Evolutionary conservation across 1,140 invertebrate species (phyloP).

Genomic region (Berghia stephanieae): DNA sequence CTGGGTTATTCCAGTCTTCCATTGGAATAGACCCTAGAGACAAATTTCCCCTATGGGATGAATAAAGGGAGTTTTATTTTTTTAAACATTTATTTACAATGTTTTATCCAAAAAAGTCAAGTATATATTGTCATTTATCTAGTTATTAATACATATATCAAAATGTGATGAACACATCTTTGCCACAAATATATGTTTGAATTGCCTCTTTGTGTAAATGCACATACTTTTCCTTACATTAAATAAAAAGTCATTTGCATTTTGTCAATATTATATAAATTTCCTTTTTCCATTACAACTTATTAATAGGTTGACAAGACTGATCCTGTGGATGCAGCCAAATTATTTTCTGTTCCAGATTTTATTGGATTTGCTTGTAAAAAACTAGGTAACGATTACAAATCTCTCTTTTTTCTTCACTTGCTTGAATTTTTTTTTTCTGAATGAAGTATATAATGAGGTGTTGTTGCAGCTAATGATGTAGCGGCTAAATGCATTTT

Average conservation of each 20-base stretch:
- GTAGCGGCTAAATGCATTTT: too few relatives aligned
- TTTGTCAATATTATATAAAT: too few relatives aligned
- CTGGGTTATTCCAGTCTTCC: too few relatives aligned
- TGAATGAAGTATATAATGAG: background rate
- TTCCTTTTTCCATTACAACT: background rate
- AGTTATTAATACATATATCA: too few relatives aligned
- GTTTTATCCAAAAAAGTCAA: too few relatives aligned
- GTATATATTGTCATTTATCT: too few relatives aligned
- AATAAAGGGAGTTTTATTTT: too few relatives aligned
- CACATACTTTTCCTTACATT: too few relatives aligned
- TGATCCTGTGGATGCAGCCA: slow-evolving; percentile 46
- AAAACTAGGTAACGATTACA: slow-evolving; percentile 51
- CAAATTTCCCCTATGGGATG: too few relatives aligned
- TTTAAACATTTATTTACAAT: too few relatives aligned
- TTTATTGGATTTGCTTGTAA: slow-evolving; percentile 64
- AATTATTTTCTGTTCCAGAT: slow-evolving; percentile 61
- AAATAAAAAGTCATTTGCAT: too few relatives aligned
- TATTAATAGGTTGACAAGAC: slow-evolving; percentile 47
- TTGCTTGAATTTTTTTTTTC: background rate
- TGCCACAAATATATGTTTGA: background rate
- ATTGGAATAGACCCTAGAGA: too few relatives aligned
- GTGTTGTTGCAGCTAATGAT: background rate
- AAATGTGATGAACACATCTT: slow-evolving; percentile 9
- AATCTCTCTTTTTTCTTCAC: background rate
- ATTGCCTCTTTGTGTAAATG: background rate